Base-by-base conservation (phyloP, 2,113 vertebrate species). In the Seriola rivoliana region DNA sequence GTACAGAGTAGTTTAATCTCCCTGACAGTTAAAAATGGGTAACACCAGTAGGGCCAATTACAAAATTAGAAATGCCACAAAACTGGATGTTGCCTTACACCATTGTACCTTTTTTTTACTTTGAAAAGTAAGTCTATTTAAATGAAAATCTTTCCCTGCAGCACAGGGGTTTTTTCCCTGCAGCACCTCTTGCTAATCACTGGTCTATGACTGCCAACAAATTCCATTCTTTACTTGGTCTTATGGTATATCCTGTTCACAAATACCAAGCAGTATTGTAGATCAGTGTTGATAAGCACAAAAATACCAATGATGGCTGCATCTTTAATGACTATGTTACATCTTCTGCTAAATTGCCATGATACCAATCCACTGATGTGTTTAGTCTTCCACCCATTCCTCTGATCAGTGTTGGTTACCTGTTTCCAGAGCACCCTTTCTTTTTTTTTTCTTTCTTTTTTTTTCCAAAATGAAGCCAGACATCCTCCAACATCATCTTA, bases 401-500 rank as follows among this genome's bases (percentile, higher is more conserved):
- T 69, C 36, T 57, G 16, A 17, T 68, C 17, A 23, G 54, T 21
- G 42, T 29, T 21, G 21, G 60, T 63, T 57, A 84, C 68, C 80
- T 78, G 68, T 67, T 62, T 84, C 85, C 73, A 89, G 58, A 65
- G 71, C 70, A 71, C 63, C 72, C 32, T 63, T 4, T 21, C 10
- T 48, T 48, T 48, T 48, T 48, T 48, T 38, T 21, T 21, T 12
- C 1, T 44, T 48, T 48, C 6, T 40, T 40, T 40, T 40, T 40
- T 10, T 10, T 10, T 23, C 54, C 75, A 55, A 76, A 77, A 86
- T 34, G 34, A 52, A 82, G 52, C 57, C 71, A 46, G 60, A 74
- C 63, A 72, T 82, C 38, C 63, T 58, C 82, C 54, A 50, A 69
- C 60, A 77, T 34, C 64, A 70, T 84, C 82, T 70, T 74, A 72